A percentile compares a stretch with the other conserved stretches of the same genome.
These are phyloP conservation scores for Nephrocerus scutellatus DNA, from an alignment of 2,888 invertebrate genomes.

Conservation along the genomic window DNA sequence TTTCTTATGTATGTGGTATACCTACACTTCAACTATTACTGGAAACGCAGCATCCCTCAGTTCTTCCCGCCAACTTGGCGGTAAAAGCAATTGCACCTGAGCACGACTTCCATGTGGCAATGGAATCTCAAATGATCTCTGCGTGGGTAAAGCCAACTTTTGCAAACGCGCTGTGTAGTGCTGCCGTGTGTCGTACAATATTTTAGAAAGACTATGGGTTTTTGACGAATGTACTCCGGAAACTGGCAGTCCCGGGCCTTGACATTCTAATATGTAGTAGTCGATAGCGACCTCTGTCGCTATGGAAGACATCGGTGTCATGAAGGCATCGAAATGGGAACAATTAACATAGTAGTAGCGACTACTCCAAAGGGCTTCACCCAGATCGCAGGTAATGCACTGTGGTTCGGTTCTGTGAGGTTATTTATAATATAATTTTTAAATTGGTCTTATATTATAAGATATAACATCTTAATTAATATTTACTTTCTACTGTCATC, in stretches of 20 bases:
- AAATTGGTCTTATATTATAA: no score
- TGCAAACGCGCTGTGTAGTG: slow-evolving; percentile 59
- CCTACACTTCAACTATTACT: slow-evolving; percentile 80
- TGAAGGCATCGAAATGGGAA: slow-evolving; percentile 74
- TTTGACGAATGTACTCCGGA: slow-evolving; percentile 69
- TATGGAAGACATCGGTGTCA: slow-evolving; percentile 52
- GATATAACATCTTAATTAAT: no score
- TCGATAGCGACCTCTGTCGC: slow-evolving; percentile 43
- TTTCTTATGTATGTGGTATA: slow-evolving; percentile 20
- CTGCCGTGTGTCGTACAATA: slow-evolving; percentile 69
- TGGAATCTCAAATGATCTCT: slow-evolving; percentile 76
- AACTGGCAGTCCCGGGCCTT: slow-evolving; percentile 85
- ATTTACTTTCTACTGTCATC: slow-evolving; percentile 58
- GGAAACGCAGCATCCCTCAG: slow-evolving; percentile 80
- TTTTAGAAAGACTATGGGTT: slow-evolving; percentile 68
- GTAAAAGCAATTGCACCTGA: slow-evolving; percentile 80
- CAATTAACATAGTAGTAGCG: slow-evolving; percentile 77
- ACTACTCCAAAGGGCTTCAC: slow-evolving; percentile 69
- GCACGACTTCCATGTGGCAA: slow-evolving; percentile 78
- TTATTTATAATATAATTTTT: no score
- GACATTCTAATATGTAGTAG: slow-evolving; percentile 76
- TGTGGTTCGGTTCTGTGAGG: slow-evolving; percentile 57
- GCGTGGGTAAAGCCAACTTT: slow-evolving; percentile 74
- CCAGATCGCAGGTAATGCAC: slow-evolving; percentile 80
- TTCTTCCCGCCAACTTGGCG: slow-evolving; percentile 82